Evolutionary conservation across 2,797 vertebrate genomes (phyloP).

Genomic region (Podarcis lilfordi): DNA sequence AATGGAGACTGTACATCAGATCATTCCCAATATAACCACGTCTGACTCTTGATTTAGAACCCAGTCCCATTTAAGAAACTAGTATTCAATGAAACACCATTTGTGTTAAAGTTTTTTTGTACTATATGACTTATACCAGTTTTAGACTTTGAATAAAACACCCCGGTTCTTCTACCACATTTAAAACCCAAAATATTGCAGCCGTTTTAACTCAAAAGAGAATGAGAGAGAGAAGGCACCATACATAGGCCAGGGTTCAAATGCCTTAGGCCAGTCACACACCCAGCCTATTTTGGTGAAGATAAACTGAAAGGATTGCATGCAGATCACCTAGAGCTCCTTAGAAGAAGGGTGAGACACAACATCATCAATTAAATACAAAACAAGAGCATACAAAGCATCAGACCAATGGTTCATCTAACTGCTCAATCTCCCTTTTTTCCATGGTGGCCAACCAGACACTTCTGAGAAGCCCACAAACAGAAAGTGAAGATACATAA

Average conservation of each 20-base stretch:
- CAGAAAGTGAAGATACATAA: background rate
- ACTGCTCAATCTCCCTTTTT: background rate
- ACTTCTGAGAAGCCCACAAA: background rate
- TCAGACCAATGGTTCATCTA: background rate
- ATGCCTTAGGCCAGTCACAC: too few relatives aligned
- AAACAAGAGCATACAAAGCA: background rate
- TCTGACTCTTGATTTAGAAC: background rate
- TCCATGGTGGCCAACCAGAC: background rate
- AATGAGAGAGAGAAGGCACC: background rate
- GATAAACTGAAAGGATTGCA: background rate
- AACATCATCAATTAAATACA: background rate
- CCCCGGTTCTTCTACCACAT: rapidly evolving
- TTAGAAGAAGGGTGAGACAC: background rate
- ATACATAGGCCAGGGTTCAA: background rate
- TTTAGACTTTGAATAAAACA: background rate
- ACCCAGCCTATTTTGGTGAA: background rate
- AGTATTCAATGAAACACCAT: background rate
- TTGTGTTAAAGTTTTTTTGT: too few relatives aligned
- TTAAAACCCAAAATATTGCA: background rate
- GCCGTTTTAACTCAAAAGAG: background rate
- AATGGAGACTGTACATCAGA: background rate
- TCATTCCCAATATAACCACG: background rate
- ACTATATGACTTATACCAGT: background rate
- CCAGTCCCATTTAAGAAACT: background rate
- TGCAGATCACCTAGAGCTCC: background rate